Base-by-base conservation (phyloP, 2,113 vertebrate species). In the Oncorhynchus tshawytscha region DNA sequence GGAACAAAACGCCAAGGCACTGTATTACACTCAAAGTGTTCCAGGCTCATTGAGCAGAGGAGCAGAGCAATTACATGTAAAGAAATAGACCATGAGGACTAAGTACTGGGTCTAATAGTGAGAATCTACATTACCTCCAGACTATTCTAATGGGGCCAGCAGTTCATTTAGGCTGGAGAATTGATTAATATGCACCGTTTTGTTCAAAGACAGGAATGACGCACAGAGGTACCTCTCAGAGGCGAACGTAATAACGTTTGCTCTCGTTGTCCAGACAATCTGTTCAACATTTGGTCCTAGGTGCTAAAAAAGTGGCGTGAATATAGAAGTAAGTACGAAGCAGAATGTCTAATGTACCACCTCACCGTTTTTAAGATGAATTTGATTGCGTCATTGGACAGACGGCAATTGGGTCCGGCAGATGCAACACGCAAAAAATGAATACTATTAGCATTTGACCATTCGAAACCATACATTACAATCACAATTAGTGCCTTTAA, bases 141-240 rank as follows among this genome's bases (percentile, higher is more conserved):
- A 92, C 91, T 95, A 94, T 92, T 94, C 94, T 93, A 94, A 92
- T 91, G 94, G 93, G 67, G 80, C 29, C 27, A 68, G 67, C 27
- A 16, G 67, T 34, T 31, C 4, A 95, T 95, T 94, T 95, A 92
- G 91, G 90, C 91, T 83, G 89, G 85, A 91, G 88, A 90, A 93
- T 95, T 95, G 95, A 95, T 95, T 95, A 95, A 95, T 95, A 95
- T 95, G 95, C 94, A 93, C 90, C 94, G 94, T 96, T 93, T 94
- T 95, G 94, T 94, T 95, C 93, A 93, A 91, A 94, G 93, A 88
- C 88, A 67, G 71, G 78, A 84, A 76, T 91, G 94, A 94, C 89
- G 16, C 93, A 94, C 94, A 91, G 93, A 94, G 93, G 94, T 94
- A 94, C 92, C 91, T 94, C 93, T 93, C 94, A 93, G 79, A 93